Evolutionary conservation across 2,888 invertebrate species (phyloP).

Genomic region (Drosophila falleni): DNA sequence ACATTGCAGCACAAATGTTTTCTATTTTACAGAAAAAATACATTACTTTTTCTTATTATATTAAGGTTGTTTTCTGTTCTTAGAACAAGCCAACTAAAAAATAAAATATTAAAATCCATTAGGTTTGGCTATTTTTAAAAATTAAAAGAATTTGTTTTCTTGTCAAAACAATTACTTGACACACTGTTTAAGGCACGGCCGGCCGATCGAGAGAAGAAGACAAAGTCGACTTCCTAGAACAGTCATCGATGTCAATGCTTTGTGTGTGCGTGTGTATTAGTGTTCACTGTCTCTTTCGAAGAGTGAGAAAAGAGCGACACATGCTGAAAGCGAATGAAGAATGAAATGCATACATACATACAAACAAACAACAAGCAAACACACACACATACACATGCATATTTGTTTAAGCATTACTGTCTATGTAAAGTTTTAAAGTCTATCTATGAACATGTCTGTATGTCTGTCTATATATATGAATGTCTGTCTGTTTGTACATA

Average conservation of each 20-base stretch:
- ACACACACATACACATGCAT: not conserved
- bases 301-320: slow-evolving; percentile 16
- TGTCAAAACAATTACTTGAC: not conserved
- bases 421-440: slow-evolving; percentile 9
- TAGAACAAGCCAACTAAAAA: not conserved
- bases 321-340: slow-evolving; percentile 21
- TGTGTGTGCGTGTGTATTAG: not conserved
- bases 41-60: too few species aligned
- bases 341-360: slow-evolving; percentile 12
- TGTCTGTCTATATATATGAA: not conserved
- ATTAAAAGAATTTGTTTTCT: not conserved
- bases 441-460: slow-evolving; percentile 11
- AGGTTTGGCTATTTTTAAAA: not conserved
- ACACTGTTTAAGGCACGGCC: not conserved
- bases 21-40: too few species aligned
- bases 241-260: slow-evolving; percentile 7
- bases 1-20: too few species aligned
- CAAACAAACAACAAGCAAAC: slow-evolving; percentile 5
- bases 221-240: slow-evolving; percentile 43
- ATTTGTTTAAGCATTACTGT: slow-evolving; percentile 6
- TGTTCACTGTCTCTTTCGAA: slow-evolving; percentile 31
- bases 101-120: not conserved
- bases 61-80: too few species aligned
- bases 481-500: not conserved
- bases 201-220: slow-evolving; percentile 18